phyloP scores from a whole-genome alignment of 2,113 vertebrate genomes.

The Odobenus rosmarus region DNA sequence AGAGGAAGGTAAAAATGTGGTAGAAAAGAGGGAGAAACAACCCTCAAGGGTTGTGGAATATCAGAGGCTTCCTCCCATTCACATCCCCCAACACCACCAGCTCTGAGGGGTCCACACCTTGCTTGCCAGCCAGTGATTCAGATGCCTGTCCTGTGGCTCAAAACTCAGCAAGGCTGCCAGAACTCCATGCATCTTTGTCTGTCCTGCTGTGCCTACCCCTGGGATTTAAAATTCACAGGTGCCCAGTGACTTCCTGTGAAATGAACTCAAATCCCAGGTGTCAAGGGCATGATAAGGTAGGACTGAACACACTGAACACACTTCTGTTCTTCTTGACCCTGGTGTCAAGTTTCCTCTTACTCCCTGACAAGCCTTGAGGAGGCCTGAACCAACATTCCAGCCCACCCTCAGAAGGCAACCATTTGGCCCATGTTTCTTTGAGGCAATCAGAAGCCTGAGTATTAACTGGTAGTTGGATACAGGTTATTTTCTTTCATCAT shows the following conservation, averaged over 20 bases:
- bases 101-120: not conserved
- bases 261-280: not conserved
- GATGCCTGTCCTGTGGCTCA: not conserved
- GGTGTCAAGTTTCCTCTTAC: not conserved
- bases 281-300: not conserved
- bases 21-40: not conserved
- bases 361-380: not conserved
- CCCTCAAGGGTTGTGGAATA: accelerated
- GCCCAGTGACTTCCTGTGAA: not conserved
- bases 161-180: not conserved
- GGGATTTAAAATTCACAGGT: not conserved
- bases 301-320: not conserved
- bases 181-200: not conserved
- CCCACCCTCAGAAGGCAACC: too few species aligned
- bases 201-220: not conserved
- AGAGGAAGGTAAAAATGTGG: not conserved
- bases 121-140: not conserved
- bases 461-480: not conserved
- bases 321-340: not conserved
- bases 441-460: not conserved
- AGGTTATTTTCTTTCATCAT: not conserved
- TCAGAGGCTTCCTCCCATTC: not conserved
- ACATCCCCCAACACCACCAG: not conserved
- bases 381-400: not conserved
- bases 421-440: not conserved